Evolutionary conservation across 2,888 invertebrate genomes (phyloP), one percentile per base, ranked within the genome.

Genomic region (Megaustenia siamemsis): DNA sequence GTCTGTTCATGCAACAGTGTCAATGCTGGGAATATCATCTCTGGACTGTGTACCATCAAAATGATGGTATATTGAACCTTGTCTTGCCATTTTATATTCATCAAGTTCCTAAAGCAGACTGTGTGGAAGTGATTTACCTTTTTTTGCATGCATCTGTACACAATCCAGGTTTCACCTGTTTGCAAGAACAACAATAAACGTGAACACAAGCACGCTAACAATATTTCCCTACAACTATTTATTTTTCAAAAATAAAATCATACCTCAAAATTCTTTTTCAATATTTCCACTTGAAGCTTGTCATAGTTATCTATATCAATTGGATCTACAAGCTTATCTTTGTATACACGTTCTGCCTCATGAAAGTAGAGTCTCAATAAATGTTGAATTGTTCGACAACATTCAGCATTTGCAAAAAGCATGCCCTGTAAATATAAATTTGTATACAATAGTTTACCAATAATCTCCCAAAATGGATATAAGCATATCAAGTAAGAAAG

Each of bases 361-460:
- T 99, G 99, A 90, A 98, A 95, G 98, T 98, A 99, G 49, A 99
- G 95, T 21, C 98, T 95, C 77, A 98, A 96, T 84, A 99, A 94
- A 93, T 98, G 98, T 35, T 96, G 95, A 0, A 97, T 96, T 85
- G 95, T 95, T 87, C 96, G 96, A 71, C 98, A 94, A 91, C 97
- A 97, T 90, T 99, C 98, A 89, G 97, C 96, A 1, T 96, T 96
- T 93, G 98, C 97, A 93, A 99, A 98, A 82, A 99, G 94, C 79
- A 99, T 95, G 45, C 98, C 98, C 97, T 98, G 94, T 82, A 94
- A 43, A 45, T 56, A 2, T 38, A 53, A 49, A 56, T 45, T 75
- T 45, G 21, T 12, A 4, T 38, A 24, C 0, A 40, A 40, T 71
- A 40, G 21, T 21, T 71, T 10, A 6, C 71, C n/a, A n/a, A n/a